phyloP scores from a whole-genome alignment of 2,113 vertebrate genomes.

The Seriola aureovittata region DNA sequence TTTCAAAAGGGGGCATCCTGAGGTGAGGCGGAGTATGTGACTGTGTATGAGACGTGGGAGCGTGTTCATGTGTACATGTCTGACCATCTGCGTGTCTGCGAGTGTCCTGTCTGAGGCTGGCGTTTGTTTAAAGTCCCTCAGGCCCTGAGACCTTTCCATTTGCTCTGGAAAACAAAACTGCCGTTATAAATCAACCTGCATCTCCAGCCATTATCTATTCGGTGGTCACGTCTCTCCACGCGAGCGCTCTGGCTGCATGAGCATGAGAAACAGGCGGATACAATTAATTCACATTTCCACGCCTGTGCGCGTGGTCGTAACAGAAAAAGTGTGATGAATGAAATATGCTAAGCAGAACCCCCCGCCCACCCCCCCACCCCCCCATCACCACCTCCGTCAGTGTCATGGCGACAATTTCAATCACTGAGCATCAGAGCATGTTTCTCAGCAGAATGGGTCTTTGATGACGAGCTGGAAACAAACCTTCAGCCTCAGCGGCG shows the following conservation, averaged over 20 bases:
- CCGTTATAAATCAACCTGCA: conserved; percentile 15
- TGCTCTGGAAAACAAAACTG: background rate
- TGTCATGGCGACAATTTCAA: conserved; percentile 12
- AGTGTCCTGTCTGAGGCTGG: background rate
- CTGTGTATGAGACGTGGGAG: background rate
- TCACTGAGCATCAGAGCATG: background rate
- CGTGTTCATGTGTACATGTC: background rate
- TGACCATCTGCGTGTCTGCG: background rate
- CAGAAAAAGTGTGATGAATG: background rate
- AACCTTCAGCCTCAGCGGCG: background rate
- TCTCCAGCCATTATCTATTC: conserved; percentile 4
- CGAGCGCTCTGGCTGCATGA: background rate
- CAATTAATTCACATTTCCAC: background rate
- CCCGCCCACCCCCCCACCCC: background rate
- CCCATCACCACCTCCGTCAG: background rate
- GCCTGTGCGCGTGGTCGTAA: background rate
- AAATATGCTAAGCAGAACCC: background rate
- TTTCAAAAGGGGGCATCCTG: background rate
- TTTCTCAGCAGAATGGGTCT: background rate
- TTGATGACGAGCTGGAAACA: conserved; percentile 1
- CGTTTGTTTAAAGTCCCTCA: background rate
- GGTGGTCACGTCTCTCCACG: background rate
- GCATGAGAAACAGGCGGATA: background rate
- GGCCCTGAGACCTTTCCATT: background rate
- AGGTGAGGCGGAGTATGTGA: background rate